Evolutionary conservation across 2,888 invertebrate genomes (phyloP).

Genomic region (Zhengitettix transpicula): DNA sequence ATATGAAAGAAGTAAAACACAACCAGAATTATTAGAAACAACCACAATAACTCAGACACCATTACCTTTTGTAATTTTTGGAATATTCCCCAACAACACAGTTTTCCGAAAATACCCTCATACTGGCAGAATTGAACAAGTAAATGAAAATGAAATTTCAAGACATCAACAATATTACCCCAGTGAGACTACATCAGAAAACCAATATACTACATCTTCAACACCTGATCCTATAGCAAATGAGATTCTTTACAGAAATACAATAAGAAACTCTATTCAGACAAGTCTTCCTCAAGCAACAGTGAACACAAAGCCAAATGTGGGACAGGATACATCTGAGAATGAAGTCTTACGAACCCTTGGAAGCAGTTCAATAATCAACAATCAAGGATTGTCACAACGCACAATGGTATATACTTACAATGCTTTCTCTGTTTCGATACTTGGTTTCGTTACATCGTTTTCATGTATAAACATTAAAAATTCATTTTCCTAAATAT

Average conservation of each 20-base stretch:
- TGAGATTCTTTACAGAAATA: not conserved
- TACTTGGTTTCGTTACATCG: no score
- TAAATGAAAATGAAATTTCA: constrained; percentile 11
- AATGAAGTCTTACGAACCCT: not conserved
- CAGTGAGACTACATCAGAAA: not conserved
- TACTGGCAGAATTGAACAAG: constrained; percentile 12
- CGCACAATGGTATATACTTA: not conserved
- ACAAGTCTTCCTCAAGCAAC: not conserved
- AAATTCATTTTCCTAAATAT: no score
- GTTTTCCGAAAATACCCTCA: constrained; percentile 65
- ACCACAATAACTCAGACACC: constrained; percentile 6
- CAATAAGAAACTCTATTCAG: not conserved
- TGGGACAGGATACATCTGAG: not conserved
- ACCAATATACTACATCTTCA: not conserved
- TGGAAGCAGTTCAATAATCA: not conserved
- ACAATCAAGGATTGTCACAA: not conserved
- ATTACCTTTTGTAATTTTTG: constrained; percentile 51
- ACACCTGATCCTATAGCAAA: not conserved
- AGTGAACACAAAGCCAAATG: not conserved
- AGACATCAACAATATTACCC: constrained; percentile 9
- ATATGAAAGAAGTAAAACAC: not conserved
- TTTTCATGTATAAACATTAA: no score
- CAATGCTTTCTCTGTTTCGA: not conserved
- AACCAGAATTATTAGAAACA: not conserved
- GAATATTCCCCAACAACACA: constrained; percentile 61